Evolutionary conservation across 2,888 invertebrate genomes (phyloP).

Genomic region (Meandrusa payeni): DNA sequence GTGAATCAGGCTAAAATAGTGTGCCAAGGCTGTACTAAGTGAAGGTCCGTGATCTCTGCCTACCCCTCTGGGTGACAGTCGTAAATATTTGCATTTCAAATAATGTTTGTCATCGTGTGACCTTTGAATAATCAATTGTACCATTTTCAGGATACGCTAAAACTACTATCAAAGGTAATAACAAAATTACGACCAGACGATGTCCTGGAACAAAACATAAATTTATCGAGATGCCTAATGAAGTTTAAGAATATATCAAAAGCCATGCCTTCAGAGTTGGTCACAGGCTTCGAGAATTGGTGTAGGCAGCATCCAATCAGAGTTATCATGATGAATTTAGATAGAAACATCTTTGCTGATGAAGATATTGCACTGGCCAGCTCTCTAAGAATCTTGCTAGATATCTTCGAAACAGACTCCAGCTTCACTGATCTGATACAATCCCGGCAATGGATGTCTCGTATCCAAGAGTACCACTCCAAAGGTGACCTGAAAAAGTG

Average conservation of each 20-base stretch:
- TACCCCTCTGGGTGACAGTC: too few species aligned
- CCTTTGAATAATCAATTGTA: too few species aligned
- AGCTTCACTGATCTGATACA: neutral
- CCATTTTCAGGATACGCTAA: slow-evolving; percentile 44
- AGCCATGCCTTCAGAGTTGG: slow-evolving; percentile 10
- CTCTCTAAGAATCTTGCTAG: slow-evolving; percentile 35
- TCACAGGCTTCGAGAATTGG: slow-evolving; percentile 31
- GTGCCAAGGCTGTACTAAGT: too few species aligned
- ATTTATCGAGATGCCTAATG: slow-evolving; percentile 29
- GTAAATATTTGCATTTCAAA: too few species aligned
- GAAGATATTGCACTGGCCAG: slow-evolving; percentile 28
- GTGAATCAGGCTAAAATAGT: too few species aligned
- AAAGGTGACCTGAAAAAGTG: slow-evolving; percentile 18
- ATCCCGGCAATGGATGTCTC: neutral
- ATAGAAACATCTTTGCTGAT: slow-evolving; percentile 25
- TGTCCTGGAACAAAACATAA: slow-evolving; percentile 24
- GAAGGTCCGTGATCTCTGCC: too few species aligned
- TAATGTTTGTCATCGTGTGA: too few species aligned
- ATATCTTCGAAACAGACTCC: slow-evolving; percentile 21
- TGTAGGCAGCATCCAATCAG: slow-evolving; percentile 30
- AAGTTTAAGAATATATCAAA: slow-evolving; percentile 24
- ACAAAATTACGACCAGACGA: slow-evolving; percentile 31
- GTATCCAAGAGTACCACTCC: slow-evolving; percentile 12
- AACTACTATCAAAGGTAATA: slow-evolving; percentile 34
- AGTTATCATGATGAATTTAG: slow-evolving; percentile 35